These are phyloP conservation scores for Sebastes glaucus DNA, from an alignment of 2,797 vertebrate species.

Conservation along the genomic window DNA sequence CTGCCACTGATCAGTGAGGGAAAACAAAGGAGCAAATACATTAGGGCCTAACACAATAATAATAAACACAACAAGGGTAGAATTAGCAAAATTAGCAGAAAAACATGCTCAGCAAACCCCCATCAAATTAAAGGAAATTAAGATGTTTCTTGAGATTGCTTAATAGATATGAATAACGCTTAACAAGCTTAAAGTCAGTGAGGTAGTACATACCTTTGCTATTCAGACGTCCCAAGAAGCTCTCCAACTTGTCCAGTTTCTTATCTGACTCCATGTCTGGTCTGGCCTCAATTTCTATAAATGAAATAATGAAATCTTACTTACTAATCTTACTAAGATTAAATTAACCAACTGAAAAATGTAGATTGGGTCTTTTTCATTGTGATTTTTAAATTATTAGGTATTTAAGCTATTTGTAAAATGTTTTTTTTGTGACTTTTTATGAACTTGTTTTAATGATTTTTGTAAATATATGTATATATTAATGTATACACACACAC, in stretches of 20 bases:
- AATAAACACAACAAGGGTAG: neutral
- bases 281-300: conserved; percentile 92
- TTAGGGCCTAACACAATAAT: neutral
- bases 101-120: neutral
- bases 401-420: neutral
- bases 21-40: neutral
- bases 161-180: neutral
- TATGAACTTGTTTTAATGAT: neutral
- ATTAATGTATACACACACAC: neutral
- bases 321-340: neutral
- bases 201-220: conserved; percentile 87
- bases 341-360: neutral
- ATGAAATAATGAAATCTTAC: neutral
- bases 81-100: neutral
- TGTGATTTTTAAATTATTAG: no score
- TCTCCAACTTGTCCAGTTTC: conserved; percentile 95
- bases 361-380: neutral
- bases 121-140: neutral
- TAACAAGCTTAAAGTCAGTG: neutral
- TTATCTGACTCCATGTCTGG: conserved; percentile 95
- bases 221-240: conserved; percentile 92
- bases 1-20: conserved; percentile 79
- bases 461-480: neutral
- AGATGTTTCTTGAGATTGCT: neutral
- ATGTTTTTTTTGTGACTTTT: neutral